Percentiles rank a stretch among this genome's conserved stretches.
Conservation (phyloP, 2,113 vertebrate genomes). For the Stegastes partitus region DNA sequence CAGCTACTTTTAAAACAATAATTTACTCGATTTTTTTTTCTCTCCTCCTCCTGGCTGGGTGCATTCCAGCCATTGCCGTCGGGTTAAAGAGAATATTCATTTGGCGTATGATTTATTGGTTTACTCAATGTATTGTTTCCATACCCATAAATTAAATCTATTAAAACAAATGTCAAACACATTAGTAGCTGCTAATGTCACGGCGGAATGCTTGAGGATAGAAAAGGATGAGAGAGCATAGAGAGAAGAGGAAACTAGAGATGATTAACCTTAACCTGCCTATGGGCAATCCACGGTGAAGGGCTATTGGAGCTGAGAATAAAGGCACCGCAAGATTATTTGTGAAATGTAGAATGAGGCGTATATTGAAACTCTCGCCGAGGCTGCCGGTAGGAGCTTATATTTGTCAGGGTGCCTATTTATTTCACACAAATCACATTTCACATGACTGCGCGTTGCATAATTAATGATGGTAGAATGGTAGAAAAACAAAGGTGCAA, state of each 20-base stretch:
- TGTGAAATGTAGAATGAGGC: constrained; percentile 30
- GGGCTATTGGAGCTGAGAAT: constrained; percentile 37
- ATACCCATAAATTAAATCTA: constrained; percentile 72
- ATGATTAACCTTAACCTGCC: constrained; percentile 81
- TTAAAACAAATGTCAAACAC: constrained; percentile 82
- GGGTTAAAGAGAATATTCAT: constrained; percentile 71
- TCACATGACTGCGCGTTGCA: constrained; percentile 33
- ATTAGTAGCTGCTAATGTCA: constrained; percentile 73
- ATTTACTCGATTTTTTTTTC: constrained; percentile 63
- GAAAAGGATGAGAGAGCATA: constrained; percentile 51
- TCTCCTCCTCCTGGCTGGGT: constrained; percentile 28
- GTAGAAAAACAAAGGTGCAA: constrained; percentile 26
- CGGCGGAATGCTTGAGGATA: constrained; percentile 56
- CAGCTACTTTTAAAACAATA: constrained; percentile 78
- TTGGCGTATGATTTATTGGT: constrained; percentile 77
- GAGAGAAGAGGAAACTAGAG: constrained; percentile 59
- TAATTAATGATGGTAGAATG: constrained; percentile 32
- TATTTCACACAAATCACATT: constrained; percentile 34
- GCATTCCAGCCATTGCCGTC: constrained; percentile 61
- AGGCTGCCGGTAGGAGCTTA: constrained; percentile 13
- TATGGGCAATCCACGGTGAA: constrained; percentile 56
- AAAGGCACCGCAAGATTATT: constrained; percentile 44
- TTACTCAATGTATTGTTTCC: constrained; percentile 69
- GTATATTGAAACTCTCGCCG: constrained; percentile 1
- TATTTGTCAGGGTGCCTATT: constrained; percentile 10